A percentile compares a stretch with the other conserved stretches of the same genome.
Evolutionary conservation across 2,113 vertebrate genomes (phyloP).

Genomic region (Cyanistes caeruleus): DNA sequence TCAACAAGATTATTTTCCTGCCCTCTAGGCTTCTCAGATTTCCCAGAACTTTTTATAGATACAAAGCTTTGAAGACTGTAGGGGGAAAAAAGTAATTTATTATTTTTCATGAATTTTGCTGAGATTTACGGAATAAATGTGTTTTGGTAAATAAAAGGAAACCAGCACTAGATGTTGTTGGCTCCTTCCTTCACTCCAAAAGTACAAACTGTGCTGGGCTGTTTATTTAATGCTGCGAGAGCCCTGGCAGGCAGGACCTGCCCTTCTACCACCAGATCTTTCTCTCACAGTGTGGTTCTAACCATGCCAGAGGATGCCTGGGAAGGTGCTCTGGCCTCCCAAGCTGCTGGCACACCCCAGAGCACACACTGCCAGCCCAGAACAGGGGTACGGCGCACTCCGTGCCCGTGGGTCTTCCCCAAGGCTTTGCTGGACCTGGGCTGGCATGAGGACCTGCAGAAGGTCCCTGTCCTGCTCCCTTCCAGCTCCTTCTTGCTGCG

Average conservation of each 20-base stretch:
- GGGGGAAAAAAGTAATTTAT: background rate
- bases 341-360: background rate
- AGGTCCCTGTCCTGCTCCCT: background rate
- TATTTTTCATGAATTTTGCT: conserved; percentile 9
- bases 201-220: background rate
- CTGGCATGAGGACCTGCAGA: background rate
- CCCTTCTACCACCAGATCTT: background rate
- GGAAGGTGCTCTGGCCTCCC: background rate
- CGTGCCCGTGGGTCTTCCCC: rapidly evolving
- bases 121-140: background rate
- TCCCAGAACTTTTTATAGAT: conserved; percentile 12
- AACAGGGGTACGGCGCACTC: rapidly evolving
- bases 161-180: background rate
- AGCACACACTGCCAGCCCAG: background rate
- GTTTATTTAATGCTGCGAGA: background rate
- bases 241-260: background rate
- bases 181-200: background rate
- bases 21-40: background rate
- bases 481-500: background rate
- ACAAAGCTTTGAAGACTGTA: background rate
- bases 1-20: background rate
- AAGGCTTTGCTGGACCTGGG: background rate
- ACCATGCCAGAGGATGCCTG: background rate
- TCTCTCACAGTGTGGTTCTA: background rate
- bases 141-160: conserved; percentile 13